These are phyloP conservation scores for Morbakka virulenta DNA, from an alignment of 30 jellyfish, hydroid and myxozoan genomes.

Conservation along the genomic window DNA sequence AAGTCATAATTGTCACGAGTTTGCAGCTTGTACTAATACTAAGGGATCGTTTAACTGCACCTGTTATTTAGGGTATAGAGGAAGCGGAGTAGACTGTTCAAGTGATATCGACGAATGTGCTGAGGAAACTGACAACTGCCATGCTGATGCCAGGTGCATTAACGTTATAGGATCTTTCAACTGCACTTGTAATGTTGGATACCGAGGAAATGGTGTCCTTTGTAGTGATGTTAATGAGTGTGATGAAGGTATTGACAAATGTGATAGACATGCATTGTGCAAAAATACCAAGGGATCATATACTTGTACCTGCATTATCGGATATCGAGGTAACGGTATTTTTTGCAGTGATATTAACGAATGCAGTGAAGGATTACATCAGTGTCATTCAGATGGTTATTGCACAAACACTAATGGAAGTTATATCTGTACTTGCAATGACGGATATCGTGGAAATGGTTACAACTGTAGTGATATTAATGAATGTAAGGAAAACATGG, in stretches of 20 bases:
- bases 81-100: constrained; percentile 32
- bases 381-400: constrained; percentile 23
- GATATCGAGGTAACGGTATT: constrained; percentile 35
- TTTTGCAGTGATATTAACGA: constrained; percentile 46
- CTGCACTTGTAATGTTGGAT: constrained; percentile 33
- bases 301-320: constrained; percentile 10
- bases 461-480: constrained; percentile 32
- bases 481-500: constrained; percentile 35
- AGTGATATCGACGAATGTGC: constrained; percentile 43
- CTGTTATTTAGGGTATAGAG: constrained; percentile 40
- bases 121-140: background rate
- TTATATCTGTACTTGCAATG: constrained; percentile 26
- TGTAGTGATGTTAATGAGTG: constrained; percentile 45
- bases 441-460: constrained; percentile 66
- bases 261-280: constrained; percentile 18
- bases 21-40: constrained; percentile 47
- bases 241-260: background rate
- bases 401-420: constrained; percentile 36
- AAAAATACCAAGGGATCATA: constrained; percentile 17
- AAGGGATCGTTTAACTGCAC: constrained; percentile 30
- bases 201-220: constrained; percentile 11
- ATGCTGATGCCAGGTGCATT: constrained; percentile 10
- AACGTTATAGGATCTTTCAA: constrained; percentile 30
- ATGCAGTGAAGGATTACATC: background rate
- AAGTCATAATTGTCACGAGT: constrained; percentile 27